Evolutionary conservation across 2,113 vertebrate species (phyloP), one percentile per base, ranked within the genome.

Genomic region (Vireo altiloquus): DNA sequence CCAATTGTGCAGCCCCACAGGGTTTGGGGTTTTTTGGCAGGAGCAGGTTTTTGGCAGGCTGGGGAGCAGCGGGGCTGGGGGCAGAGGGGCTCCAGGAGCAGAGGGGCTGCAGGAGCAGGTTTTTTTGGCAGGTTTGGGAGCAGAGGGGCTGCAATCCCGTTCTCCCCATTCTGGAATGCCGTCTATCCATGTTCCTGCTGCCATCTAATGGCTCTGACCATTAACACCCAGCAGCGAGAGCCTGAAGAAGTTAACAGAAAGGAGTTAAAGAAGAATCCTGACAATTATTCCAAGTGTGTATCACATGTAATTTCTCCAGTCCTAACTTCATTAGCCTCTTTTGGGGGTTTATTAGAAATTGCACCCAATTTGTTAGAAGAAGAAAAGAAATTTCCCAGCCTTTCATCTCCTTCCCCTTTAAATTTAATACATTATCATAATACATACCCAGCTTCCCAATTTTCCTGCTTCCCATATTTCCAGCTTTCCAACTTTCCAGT

Each of bases 101-200:
- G 68, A 77, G 20, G 14, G n/a, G 15, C n/a, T 39, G 28, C 6
- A 28, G 27, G 6, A 35, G n/a, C 6, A 7, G 6, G 60, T 39
- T 39, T 39, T 39, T 39, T 39, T 39, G 9, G 39, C 39, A 39
- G 39, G 39, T 12, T 39, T 12, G 47, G 15, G 57, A 10, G 24
- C 82, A 89, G 68, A 77, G 21, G 15, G 35, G 15, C 52, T 72
- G 57, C 46, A 22, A 4, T 28, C 1, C 17, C 1, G 0, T 1
- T 39, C 60, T n/a, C 2, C 13, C 54, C 1, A 0, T 0, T 49
- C 2, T 28, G 7, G 64, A 56, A 20, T 13, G 11, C 52, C n/a
- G n/a, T n/a, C n/a, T n/a, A n/a, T n/a, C n/a, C n/a, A n/a, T n/a
- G 95, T 39, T 53, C 54, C 37, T 97, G 93, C 97, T 97, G 97